These are phyloP conservation scores for Melopsittacus undulatus DNA, from an alignment of 2,797 vertebrate genomes.

Conservation along the genomic window DNA sequence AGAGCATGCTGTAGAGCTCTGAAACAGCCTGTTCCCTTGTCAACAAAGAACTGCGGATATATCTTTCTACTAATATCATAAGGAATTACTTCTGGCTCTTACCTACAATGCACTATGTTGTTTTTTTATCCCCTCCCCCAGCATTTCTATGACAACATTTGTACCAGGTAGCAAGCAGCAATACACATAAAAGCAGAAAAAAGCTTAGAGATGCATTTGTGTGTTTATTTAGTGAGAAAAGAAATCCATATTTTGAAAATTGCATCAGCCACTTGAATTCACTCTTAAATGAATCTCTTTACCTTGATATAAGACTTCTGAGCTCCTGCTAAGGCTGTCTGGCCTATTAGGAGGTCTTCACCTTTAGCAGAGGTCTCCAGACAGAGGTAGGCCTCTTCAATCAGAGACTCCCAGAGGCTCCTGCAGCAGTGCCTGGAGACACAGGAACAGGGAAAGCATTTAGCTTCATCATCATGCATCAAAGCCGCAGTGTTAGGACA, in stretches of 20 bases:
- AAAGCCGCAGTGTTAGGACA: not conserved
- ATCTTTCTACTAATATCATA: not conserved
- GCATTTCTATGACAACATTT: not conserved
- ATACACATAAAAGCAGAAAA: not conserved
- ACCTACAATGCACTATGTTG: not conserved
- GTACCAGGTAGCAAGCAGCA: not conserved
- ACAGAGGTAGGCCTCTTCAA: not conserved
- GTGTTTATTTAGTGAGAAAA: not conserved
- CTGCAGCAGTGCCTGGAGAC: constrained; percentile 22
- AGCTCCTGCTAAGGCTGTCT: not conserved
- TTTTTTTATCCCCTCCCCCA: not conserved
- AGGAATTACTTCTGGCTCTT: not conserved
- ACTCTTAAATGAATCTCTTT: not conserved
- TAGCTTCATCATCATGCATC: not conserved
- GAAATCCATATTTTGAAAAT: not conserved
- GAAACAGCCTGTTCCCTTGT: not conserved
- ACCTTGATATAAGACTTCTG: not conserved
- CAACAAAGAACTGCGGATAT: not conserved
- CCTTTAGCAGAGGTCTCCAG: not conserved
- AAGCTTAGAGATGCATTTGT: not conserved
- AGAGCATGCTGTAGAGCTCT: not conserved
- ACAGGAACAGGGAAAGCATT: constrained; percentile 5
- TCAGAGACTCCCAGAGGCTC: not conserved
- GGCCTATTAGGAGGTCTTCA: not conserved
- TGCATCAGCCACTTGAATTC: not conserved